Evolutionary conservation across 2,113 vertebrate genomes (phyloP), one percentile per base, ranked within the genome.

Genomic region (Microtus pennsylvanicus): DNA sequence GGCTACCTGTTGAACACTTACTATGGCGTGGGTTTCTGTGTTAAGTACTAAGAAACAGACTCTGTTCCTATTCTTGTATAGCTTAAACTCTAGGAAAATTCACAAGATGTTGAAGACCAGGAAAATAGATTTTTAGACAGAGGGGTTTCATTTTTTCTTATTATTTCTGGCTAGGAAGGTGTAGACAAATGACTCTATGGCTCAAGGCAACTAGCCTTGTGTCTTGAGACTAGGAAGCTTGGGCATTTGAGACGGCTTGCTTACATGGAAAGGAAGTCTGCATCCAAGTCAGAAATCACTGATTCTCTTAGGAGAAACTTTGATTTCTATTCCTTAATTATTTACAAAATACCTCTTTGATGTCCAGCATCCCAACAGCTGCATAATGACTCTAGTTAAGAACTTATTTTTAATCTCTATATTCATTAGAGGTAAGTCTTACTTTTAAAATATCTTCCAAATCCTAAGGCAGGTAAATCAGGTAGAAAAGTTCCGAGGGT

Each of bases 391-490:
- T 83, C n/a, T 88, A 22, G 16, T 65, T 74, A 83, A 85, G 33
- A 81, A 10, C 26, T 83, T 85, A 4, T 38, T 58, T 97, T 88
- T 91, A 5, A 72, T 58, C 24, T 77, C 47, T 22, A 78, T 50
- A 47, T 17, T 22, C 65, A 75, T 82, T n/a, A 93, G 19, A 88
- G 33, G 16, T 91, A 8, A 65, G 52, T 5, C 35, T 94, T 52
- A 88, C 38, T 70, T 95, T 89, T 83, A 90, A 95, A 95, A 78
- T 47, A 45, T 5, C 24, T 61, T 90, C 38, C 3, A 61, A 90
- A 90, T 35, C 81, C 61, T 80, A 82, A 97, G 82, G 26, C 33
- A 92, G 77, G 89, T 47, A 95, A 55, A 93, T 90, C 50, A 76
- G 7, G 24, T 74, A 69, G n/a, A 83, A 90, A 87, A 76, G 6